These are phyloP conservation scores for Bostrychus sinensis DNA, from an alignment of 2,113 vertebrate genomes.

Conservation along the genomic window DNA sequence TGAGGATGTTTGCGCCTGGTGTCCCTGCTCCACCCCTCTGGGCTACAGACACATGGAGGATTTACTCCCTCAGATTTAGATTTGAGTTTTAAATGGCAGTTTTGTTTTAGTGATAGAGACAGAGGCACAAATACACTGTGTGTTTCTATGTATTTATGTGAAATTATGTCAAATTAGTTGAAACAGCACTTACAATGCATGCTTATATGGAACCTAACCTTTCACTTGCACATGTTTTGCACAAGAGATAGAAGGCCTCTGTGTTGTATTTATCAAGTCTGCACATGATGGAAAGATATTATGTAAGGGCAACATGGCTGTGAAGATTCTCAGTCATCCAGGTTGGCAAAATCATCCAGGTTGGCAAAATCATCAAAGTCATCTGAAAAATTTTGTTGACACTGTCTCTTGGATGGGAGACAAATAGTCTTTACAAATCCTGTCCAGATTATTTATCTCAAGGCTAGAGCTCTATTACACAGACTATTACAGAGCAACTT, in stretches of 20 bases:
- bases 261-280: not conserved
- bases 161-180: conserved; percentile 9
- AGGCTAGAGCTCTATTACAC: too few relatives aligned
- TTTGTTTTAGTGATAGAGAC: conserved; percentile 63
- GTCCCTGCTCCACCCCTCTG: conserved; percentile 67
- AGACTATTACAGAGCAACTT: too few relatives aligned
- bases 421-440: too few relatives aligned
- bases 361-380: too few relatives aligned
- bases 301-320: too few relatives aligned
- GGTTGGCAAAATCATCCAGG: too few relatives aligned
- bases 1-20: conserved; percentile 72
- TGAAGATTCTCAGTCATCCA: too few relatives aligned
- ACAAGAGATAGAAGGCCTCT: not conserved
- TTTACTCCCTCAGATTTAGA: conserved; percentile 55
- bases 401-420: too few relatives aligned
- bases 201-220: not conserved
- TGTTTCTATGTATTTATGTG: conserved; percentile 60
- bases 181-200: not conserved
- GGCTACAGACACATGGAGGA: conserved; percentile 45
- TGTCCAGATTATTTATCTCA: too few relatives aligned
- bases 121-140: conserved; percentile 38
- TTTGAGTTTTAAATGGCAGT: conserved; percentile 54
- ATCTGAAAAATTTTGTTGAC: too few relatives aligned
- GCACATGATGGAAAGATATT: not conserved
- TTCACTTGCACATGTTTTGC: not conserved